These are phyloP conservation scores for Isaurus tuberculatus DNA, from an alignment of 92 coral and sea anemone genomes.

Conservation along the genomic window DNA sequence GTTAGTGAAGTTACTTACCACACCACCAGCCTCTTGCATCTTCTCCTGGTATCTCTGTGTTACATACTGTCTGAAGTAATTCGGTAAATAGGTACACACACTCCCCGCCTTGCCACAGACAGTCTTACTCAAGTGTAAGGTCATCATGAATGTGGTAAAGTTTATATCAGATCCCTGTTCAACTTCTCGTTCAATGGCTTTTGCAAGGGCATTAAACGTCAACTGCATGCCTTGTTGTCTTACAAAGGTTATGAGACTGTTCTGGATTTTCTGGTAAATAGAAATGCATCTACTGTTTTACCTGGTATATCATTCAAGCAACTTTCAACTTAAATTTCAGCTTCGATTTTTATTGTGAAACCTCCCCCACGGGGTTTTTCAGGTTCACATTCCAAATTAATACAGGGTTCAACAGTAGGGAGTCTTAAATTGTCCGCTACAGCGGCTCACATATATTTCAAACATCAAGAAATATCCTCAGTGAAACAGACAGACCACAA, in stretches of 20 bases:
- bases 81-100: conserved; percentile 38
- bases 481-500: too few relatives aligned
- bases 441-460: too few relatives aligned
- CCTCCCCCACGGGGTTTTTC: too few relatives aligned
- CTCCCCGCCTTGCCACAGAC: conserved; percentile 65
- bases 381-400: too few relatives aligned
- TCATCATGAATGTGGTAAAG: conserved; percentile 76
- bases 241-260: conserved; percentile 55
- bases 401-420: too few relatives aligned
- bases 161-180: conserved; percentile 67
- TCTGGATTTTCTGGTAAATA: conserved; percentile 58
- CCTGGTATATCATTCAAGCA: too few relatives aligned
- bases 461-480: too few relatives aligned
- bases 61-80: conserved; percentile 69
- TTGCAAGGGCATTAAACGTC: conserved; percentile 70
- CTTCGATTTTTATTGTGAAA: too few relatives aligned
- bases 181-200: conserved; percentile 68
- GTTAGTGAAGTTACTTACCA: conserved; percentile 71
- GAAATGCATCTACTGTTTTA: not conserved
- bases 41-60: conserved; percentile 52
- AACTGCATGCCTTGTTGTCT: conserved; percentile 61
- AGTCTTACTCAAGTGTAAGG: conserved; percentile 62
- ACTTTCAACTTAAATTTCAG: too few relatives aligned
- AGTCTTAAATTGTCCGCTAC: too few relatives aligned
- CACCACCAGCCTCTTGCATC: conserved; percentile 81